A percentile compares a stretch with the other conserved stretches of the same genome.
phyloP scores from a whole-genome alignment of 2,888 invertebrate genomes.

The Apamea epomidion region DNA sequence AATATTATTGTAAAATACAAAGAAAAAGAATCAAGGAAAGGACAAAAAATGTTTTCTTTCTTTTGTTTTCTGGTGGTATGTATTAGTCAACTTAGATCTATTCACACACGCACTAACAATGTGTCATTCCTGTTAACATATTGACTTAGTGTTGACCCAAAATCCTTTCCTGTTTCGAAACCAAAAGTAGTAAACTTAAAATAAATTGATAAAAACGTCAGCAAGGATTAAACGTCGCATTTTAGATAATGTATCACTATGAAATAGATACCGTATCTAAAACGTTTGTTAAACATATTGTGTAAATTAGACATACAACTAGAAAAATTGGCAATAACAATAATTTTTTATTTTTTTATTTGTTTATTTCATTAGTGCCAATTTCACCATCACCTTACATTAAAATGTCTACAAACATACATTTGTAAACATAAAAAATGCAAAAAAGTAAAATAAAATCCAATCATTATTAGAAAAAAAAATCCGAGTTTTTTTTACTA shows the following conservation, averaged over 20 bases:
- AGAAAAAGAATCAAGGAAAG: not conserved
- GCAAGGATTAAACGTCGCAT: slow-evolving; percentile 64
- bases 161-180: slow-evolving; percentile 54
- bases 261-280: slow-evolving; percentile 71
- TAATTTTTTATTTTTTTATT: not conserved
- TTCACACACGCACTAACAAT: slow-evolving; percentile 86
- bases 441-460: slow-evolving; percentile 43
- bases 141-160: slow-evolving; percentile 59
- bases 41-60: not conserved
- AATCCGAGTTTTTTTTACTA: slow-evolving; percentile 41
- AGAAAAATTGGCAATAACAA: slow-evolving; percentile 74
- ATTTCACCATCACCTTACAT: slow-evolving; percentile 83
- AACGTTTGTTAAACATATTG: slow-evolving; percentile 76
- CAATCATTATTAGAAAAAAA: not conserved
- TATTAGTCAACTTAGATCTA: slow-evolving; percentile 76
- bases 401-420: slow-evolving; percentile 73
- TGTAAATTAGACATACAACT: slow-evolving; percentile 80
- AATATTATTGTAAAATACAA: not conserved
- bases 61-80: slow-evolving; percentile 62
- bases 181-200: not conserved
- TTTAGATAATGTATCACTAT: slow-evolving; percentile 61
- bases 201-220: slow-evolving; percentile 7
- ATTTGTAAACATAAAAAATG: slow-evolving; percentile 68
- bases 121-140: slow-evolving; percentile 84
- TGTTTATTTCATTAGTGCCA: slow-evolving; percentile 67